Evolutionary conservation across 2,888 invertebrate species (phyloP).

Genomic region (Horisme vitalbata): DNA sequence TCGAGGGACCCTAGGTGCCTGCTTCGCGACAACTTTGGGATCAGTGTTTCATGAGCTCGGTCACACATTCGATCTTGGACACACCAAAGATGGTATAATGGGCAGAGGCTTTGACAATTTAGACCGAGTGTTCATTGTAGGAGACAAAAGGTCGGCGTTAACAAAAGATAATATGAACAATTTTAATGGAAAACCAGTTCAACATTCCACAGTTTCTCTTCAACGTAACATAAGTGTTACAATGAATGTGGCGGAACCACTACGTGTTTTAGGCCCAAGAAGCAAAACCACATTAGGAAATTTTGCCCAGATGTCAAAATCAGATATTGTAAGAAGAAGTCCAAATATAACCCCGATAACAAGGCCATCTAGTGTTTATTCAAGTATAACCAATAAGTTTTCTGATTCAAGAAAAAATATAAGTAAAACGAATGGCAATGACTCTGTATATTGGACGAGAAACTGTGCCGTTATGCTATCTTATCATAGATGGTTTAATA

Average conservation of each 20-base stretch:
- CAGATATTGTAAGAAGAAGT: constrained; percentile 71
- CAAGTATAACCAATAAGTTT: constrained; percentile 71
- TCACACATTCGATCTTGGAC: constrained; percentile 97
- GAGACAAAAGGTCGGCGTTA: constrained; percentile 72
- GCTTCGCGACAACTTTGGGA: constrained; percentile 95
- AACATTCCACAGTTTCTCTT: constrained; percentile 84
- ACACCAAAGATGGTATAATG: constrained; percentile 96
- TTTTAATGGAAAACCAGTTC: constrained; percentile 82
- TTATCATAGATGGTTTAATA: constrained; percentile 85
- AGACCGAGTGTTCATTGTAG: constrained; percentile 88
- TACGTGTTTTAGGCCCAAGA: constrained; percentile 74
- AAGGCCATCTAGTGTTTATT: constrained; percentile 76
- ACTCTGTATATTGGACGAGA: constrained; percentile 84
- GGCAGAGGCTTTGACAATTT: constrained; percentile 94
- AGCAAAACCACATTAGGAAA: constrained; percentile 80
- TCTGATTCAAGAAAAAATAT: constrained; percentile 73
- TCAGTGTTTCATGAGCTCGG: constrained; percentile 96
- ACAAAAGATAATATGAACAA: constrained; percentile 82
- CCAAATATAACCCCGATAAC: constrained; percentile 80
- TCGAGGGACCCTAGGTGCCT: constrained; percentile 92
- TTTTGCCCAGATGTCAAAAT: constrained; percentile 74
- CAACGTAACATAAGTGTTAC: constrained; percentile 84
- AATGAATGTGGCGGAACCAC: constrained; percentile 83
- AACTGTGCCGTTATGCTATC: constrained; percentile 86
- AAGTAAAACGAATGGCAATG: constrained; percentile 69